Evolutionary conservation across 2,888 invertebrate genomes (phyloP), one percentile per base, ranked within the genome.

Genomic region (Polylopha cassiicola): DNA sequence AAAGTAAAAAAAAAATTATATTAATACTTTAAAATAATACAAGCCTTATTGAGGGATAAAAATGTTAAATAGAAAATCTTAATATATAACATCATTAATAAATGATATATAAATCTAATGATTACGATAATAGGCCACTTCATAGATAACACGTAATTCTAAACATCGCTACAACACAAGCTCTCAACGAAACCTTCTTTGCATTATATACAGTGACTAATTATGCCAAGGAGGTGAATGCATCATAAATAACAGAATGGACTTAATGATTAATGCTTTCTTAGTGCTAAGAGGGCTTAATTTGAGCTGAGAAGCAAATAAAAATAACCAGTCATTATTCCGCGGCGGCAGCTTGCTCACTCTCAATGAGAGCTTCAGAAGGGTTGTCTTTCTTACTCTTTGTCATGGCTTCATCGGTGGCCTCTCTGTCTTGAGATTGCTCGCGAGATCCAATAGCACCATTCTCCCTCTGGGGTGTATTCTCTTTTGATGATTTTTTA

Each of bases 1-100:
- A 64, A 62, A 66, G 64, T 47, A 64, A 67, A 64, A 62, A 61
- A n/a, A 58, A 59, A 58, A 53, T 53, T 58, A 58, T 54, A 74
- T 77, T 74, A 81, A 84, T 82, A 81, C 79, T 82, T 71, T 68
- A 58, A 71, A 73, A 67, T 77, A 77, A 82, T 80, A 80, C 75
- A 80, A 77, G 73, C 73, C 70, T 69, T 70, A 65, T 58, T 55
- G 59, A 58, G 56, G 57, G 63, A 70, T 67, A 73, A 66, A 68
- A 61, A 56, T 69, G 67, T 74, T 76, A 75, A 68, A 80, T 73
- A 77, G 61, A 74, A n/a, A 70, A 63, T 77, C 73, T 74, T 76
- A 76, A 52, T 70, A 59, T 72, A 66, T 61, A 78, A 75, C 67
- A 65, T 72, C 54, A 73, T 75, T 68, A 66, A 73, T 62, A 69